Evolutionary conservation across 1,140 invertebrate genomes (phyloP).

Genomic region (Matsumurasca onukii): DNA sequence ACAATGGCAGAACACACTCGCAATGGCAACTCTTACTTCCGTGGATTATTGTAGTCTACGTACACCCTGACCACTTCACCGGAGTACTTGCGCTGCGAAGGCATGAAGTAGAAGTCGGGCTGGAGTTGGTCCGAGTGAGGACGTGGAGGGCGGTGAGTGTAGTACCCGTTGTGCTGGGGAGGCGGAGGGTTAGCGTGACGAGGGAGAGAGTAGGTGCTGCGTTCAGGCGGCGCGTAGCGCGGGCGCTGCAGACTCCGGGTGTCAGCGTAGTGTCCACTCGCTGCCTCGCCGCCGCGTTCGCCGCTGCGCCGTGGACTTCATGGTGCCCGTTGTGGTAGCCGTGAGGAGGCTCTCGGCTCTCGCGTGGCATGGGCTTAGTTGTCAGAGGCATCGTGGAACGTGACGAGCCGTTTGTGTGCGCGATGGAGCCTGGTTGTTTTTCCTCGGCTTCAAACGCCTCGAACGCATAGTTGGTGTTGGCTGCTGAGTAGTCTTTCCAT

Average conservation of each 20-base stretch:
- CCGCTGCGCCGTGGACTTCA: no score
- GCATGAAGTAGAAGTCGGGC: conserved; percentile 94
- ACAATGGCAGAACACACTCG: not conserved
- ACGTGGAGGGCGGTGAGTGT: conserved; percentile 51
- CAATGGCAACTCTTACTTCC: conserved; percentile 43
- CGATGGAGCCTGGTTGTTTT: conserved; percentile 53
- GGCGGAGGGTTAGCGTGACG: conserved; percentile 46
- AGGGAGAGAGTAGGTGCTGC: conserved; percentile 53
- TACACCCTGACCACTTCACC: conserved; percentile 90
- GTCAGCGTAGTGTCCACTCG: conserved; percentile 55
- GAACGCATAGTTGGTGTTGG: conserved; percentile 85
- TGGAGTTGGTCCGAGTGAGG: conserved; percentile 50
- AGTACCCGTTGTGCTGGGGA: conserved; percentile 51
- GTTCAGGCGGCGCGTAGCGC: conserved; percentile 43
- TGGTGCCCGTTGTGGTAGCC: not conserved
- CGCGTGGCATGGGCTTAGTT: conserved; percentile 34
- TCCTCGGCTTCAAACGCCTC: conserved; percentile 81
- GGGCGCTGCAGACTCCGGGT: conserved; percentile 61
- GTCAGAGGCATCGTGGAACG: conserved; percentile 38
- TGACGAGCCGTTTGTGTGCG: conserved; percentile 37
- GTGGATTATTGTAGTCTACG: conserved; percentile 74
- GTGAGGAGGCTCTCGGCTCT: conserved; percentile 8
- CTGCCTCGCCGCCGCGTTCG: conserved; percentile 43
- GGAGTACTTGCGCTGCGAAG: conserved; percentile 88
- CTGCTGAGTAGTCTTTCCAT: conserved; percentile 83